These are phyloP conservation scores for Gallirallus australis DNA, from an alignment of 2,797 vertebrate genomes.

Conservation along the genomic window DNA sequence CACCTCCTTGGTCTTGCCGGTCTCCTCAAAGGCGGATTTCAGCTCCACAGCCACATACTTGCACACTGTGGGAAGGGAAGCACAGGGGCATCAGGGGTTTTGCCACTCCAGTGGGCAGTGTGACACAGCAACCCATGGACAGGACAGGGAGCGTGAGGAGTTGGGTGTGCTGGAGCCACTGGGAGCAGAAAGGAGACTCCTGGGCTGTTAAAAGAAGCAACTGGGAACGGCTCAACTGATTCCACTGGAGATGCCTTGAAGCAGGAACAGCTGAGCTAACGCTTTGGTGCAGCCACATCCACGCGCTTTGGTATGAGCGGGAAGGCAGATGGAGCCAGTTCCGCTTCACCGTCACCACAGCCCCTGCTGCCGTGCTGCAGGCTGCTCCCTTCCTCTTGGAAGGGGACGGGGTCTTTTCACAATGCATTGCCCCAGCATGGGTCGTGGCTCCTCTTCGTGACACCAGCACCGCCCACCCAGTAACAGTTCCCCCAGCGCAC, in stretches of 20 bases:
- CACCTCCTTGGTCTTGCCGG: conserved; percentile 92
- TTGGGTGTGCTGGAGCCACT: accelerated
- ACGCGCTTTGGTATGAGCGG: background rate
- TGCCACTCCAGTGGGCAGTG: accelerated
- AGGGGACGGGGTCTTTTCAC: accelerated
- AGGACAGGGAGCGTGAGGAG: background rate
- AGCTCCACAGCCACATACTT: conserved; percentile 95
- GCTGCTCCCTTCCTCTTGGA: background rate
- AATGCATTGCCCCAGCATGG: accelerated
- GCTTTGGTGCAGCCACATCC: accelerated
- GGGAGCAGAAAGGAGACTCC: background rate
- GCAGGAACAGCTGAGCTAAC: background rate
- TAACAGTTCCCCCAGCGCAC: background rate
- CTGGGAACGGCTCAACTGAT: background rate
- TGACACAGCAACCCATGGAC: accelerated
- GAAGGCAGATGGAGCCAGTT: accelerated
- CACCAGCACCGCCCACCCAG: accelerated
- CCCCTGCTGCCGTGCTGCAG: background rate
- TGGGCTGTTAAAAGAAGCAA: background rate
- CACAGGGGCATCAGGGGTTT: background rate
- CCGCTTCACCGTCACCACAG: accelerated
- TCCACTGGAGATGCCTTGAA: background rate
- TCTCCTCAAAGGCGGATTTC: conserved; percentile 95
- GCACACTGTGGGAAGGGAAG: conserved; percentile 83
- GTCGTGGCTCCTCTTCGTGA: accelerated